Percentiles rank a stretch among this genome's conserved stretches.
These are phyloP conservation scores for Conomelus anceps DNA, from an alignment of 2,888 invertebrate genomes.

Conservation along the genomic window DNA sequence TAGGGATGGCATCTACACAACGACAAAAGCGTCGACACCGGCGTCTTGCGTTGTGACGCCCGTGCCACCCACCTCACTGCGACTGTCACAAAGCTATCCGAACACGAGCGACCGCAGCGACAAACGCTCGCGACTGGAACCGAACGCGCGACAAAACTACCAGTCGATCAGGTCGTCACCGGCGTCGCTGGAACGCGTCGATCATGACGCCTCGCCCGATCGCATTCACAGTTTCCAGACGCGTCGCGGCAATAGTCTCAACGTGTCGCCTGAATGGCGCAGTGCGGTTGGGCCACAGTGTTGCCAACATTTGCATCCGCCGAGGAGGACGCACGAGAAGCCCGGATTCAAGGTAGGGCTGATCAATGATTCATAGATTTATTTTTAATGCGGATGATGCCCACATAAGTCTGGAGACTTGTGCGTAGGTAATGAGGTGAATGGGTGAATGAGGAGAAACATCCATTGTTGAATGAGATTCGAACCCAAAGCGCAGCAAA, in stretches of 20 bases:
- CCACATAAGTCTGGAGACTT: too few relatives aligned
- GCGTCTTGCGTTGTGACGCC: constrained; percentile 38
- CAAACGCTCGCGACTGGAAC: constrained; percentile 3
- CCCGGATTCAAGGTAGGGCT: constrained; percentile 7
- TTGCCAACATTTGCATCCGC: constrained; percentile 17
- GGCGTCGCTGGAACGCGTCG: constrained; percentile 41
- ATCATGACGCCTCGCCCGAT: constrained; percentile 37
- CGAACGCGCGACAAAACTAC: constrained; percentile 18
- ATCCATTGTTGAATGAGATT: too few relatives aligned
- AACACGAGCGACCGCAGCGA: constrained; percentile 33
- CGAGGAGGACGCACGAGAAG: constrained; percentile 5
- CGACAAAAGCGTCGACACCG: constrained; percentile 27
- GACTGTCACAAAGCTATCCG: constrained; percentile 47
- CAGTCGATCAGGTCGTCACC: constrained; percentile 41
- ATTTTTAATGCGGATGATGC: too few relatives aligned
- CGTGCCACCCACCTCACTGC: constrained; percentile 36
- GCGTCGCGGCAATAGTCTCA: constrained; percentile 33
- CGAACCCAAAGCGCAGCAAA: too few relatives aligned
- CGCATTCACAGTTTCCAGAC: constrained; percentile 33
- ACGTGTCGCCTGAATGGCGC: constrained; percentile 26
- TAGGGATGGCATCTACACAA: constrained; percentile 39
- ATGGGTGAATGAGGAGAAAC: too few relatives aligned
- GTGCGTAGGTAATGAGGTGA: too few relatives aligned
- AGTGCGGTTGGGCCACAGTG: constrained; percentile 18
- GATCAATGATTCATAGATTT: too few relatives aligned